Base-by-base conservation (phyloP, 2,797 vertebrate species). In the Anisognathus igniventris region DNA sequence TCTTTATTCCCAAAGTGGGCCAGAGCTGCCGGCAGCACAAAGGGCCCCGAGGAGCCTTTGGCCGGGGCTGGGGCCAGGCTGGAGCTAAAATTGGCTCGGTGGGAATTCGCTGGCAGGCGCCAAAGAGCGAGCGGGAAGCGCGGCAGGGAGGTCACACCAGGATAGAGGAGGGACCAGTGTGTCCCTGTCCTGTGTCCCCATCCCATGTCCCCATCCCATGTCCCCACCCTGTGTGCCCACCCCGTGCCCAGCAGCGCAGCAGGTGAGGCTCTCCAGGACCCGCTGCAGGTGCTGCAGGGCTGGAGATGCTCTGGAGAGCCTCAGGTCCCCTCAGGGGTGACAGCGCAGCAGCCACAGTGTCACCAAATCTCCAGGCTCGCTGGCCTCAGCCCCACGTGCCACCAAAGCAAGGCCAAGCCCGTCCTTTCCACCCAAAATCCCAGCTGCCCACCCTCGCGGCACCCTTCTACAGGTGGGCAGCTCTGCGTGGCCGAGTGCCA, bases 41-140 rank as follows among this genome's bases (percentile, higher is more conserved):
- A 95, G 84, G 25, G 93, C 89, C 94, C 82, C 31, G 30, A 17
- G 31, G 90, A 96, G 86, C 88, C 93, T 13, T 89, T 68, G 65
- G 90, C 86, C 54, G 18, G 27, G 80, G 67, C 95, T 71, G 5
- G 21, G 62, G 91, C 84, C 80, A 37, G 91, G 93, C 31, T 2
- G 39, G 89, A 97, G 93, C 97, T 97, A 96, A 97, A 97, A 97
- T 93, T 68, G 94, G 90, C 97, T 97, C 94, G 7, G 9, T 72
- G 96, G 95, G 97, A 97, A 96, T 95, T n/a, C 37, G 73, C 90
- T 79, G 90, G 93, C 94, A 91, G 91, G 87, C 24, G 71, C 47
- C 21, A 9, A 64, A 75, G 42, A 54, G 33, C 23, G 45, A 74
- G 70, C 14, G 44, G 92, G 77, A 88, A 72, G 22, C 1, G 9